Evolutionary conservation across 2,888 invertebrate species (phyloP).

Genomic region (Diaprepes abbreviatus): DNA sequence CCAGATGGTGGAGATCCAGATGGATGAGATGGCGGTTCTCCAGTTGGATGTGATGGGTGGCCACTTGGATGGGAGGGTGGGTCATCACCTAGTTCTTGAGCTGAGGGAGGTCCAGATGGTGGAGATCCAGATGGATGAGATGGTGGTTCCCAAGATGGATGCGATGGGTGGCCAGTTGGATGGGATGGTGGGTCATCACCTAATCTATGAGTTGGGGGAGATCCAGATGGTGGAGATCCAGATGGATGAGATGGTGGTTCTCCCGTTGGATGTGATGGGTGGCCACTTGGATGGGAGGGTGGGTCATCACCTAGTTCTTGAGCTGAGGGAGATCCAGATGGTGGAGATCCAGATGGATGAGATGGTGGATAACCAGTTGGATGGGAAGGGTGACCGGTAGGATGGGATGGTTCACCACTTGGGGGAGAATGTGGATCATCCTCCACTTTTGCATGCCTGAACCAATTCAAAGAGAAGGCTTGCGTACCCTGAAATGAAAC

Average conservation of each 20-base stretch:
- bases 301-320: constrained; percentile 39
- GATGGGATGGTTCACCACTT: constrained; percentile 2
- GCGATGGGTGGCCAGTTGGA: too few relatives aligned
- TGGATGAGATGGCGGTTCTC: constrained; percentile 54
- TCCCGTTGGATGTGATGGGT: constrained; percentile 29
- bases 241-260: too few relatives aligned
- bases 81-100: too few relatives aligned
- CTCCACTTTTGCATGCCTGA: too few relatives aligned
- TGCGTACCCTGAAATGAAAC: too few relatives aligned
- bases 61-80: constrained; percentile 22
- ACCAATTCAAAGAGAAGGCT: too few relatives aligned
- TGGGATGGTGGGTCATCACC: constrained; percentile 33
- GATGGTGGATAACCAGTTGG: constrained; percentile 32
- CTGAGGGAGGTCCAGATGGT: constrained; percentile 29
- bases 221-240: constrained; percentile 44
- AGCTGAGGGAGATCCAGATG: too few relatives aligned
- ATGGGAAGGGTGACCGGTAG: too few relatives aligned
- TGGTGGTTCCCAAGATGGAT: constrained; percentile 21
- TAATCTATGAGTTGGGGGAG: constrained; percentile 41
- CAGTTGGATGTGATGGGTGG: constrained; percentile 36
- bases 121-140: constrained; percentile 22
- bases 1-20: too few relatives aligned
- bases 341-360: neutral
- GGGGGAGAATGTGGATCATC: constrained; percentile 10
- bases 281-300: constrained; percentile 24